Evolutionary conservation across 2,113 vertebrate genomes (phyloP), one percentile per base, ranked within the genome.

Genomic region (Paraplagusia blochii): DNA sequence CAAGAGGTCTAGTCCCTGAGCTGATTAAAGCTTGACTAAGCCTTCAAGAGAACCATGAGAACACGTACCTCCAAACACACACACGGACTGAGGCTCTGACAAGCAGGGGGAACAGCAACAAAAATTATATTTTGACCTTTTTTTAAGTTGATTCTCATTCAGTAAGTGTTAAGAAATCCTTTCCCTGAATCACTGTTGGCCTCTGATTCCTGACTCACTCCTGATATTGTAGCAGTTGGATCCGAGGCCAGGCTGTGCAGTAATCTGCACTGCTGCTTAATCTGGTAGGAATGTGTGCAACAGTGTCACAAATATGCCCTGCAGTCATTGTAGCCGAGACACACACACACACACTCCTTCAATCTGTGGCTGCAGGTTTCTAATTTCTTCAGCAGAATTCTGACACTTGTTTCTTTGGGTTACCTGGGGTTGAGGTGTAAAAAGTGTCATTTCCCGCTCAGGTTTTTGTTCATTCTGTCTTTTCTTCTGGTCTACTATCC

Each of bases 1-100:
- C 58, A n/a, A 78, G 63, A 68, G 75, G 63, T 66, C 67, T 62
- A 58, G 44, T 68, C 52, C 57, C 57, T 81, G 64, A 88, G 80
- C 86, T 76, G 84, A 88, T 88, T 87, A 89, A 82, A 83, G 46
- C 66, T 69, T 59, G 77, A 72, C 68, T 83, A 71, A 79, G 66
- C 63, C 69, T 66, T 13, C 56, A 58, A 59, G 46, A 43, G 34
- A n/a, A n/a, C 73, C 60, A 63, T 63, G 75, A 66, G 77, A 84
- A 75, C 64, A 54, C 51, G 38, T 10, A 22, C 42, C 57, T 66
- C 45, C 59, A 66, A 48, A 77, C 62, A 60, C 65, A 62, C 66
- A 71, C 49, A 58, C 38, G 10, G 13, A 7, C 38, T 50, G 54
- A n/a, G 67, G 18, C 13, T 6, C 34, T 17, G 22, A 72, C 39